Conservation (phyloP, 2,888 invertebrate genomes). For the Lasioglossum lativentre region DNA sequence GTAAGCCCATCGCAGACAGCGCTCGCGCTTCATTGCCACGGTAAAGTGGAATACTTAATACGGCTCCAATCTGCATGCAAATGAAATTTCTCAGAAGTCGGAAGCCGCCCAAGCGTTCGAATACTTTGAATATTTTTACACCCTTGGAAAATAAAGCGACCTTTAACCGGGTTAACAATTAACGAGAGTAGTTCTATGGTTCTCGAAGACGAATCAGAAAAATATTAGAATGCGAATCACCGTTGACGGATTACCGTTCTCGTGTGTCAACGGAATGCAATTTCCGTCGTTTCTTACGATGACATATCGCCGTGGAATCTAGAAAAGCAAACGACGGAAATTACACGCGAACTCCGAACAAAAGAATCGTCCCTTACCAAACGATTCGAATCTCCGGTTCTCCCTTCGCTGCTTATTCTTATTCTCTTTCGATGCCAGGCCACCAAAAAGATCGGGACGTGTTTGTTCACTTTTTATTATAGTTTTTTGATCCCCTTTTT, state of each 20-base stretch:
- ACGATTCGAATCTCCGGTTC: conserved; percentile 12
- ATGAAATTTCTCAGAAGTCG: conserved; percentile 44
- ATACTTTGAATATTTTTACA: conserved; percentile 16
- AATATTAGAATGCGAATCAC: conserved; percentile 22
- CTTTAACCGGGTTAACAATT: background rate
- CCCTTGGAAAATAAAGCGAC: background rate
- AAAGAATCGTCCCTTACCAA: background rate
- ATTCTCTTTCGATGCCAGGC: background rate
- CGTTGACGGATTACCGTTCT: conserved; percentile 38
- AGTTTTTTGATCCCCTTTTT: background rate
- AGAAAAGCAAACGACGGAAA: background rate
- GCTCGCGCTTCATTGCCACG: conserved; percentile 2
- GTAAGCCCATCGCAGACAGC: background rate
- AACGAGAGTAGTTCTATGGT: background rate
- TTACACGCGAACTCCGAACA: conserved; percentile 18
- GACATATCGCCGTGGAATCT: conserved; percentile 7
- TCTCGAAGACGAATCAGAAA: background rate
- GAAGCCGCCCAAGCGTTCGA: conserved; percentile 21
- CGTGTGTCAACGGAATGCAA: background rate
- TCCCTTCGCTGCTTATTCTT: background rate
- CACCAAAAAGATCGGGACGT: background rate
- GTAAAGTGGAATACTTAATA: conserved; percentile 43
- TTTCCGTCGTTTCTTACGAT: conserved; percentile 5
- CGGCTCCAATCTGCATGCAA: conserved; percentile 46
- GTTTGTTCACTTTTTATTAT: background rate